Evolutionary conservation across 1,140 invertebrate genomes (phyloP).

Genomic region (Anastatus disparis): DNA sequence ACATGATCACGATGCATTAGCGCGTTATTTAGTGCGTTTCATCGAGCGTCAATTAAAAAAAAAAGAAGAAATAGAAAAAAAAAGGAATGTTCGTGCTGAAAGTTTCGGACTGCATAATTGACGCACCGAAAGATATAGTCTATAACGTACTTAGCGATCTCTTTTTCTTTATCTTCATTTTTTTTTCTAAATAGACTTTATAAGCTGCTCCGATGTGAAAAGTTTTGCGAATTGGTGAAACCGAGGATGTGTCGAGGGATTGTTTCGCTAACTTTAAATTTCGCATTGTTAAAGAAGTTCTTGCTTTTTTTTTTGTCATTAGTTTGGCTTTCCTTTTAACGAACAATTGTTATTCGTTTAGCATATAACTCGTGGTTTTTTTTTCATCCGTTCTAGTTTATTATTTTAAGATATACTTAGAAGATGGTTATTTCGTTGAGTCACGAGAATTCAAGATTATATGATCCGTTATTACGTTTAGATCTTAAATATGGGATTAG

Average conservation of each 20-base stretch:
- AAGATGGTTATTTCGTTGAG: too few relatives aligned
- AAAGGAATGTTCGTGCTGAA: background rate
- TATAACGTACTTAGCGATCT: too few relatives aligned
- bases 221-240: background rate
- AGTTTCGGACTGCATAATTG: slow-evolving; percentile 2
- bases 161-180: background rate
- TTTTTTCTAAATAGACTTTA: background rate
- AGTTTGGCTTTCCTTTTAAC: too few relatives aligned
- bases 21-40: slow-evolving; percentile 48
- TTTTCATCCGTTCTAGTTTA: too few relatives aligned
- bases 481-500: too few relatives aligned
- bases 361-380: too few relatives aligned
- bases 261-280: background rate
- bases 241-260: background rate
- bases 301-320: too few relatives aligned
- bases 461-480: too few relatives aligned
- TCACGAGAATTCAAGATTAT: too few relatives aligned
- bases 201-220: background rate
- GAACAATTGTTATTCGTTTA: too few relatives aligned
- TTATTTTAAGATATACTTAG: too few relatives aligned
- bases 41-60: slow-evolving; percentile 35
- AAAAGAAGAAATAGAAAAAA: too few relatives aligned
- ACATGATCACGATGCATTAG: slow-evolving; percentile 49
- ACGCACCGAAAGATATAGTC: background rate
- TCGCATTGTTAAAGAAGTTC: slow-evolving; percentile 6